Conservation (phyloP, 2,888 invertebrate species). For the Trimorus sp. region DNA sequence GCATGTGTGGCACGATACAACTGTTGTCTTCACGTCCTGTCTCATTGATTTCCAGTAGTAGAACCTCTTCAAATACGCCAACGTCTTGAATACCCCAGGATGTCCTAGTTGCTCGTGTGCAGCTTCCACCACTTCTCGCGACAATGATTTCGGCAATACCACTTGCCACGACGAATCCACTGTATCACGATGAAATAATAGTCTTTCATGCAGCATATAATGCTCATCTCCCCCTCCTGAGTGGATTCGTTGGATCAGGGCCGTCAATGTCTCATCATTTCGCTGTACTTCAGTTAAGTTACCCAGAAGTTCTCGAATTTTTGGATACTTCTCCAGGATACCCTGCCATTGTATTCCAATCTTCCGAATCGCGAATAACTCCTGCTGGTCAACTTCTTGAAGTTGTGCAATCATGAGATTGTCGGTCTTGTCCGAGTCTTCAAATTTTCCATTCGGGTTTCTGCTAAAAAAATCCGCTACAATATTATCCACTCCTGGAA, state of each 20-base stretch:
- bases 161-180: not conserved
- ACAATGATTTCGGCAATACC: not conserved
- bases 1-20: conserved; percentile 19
- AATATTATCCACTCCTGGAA: not conserved
- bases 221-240: not conserved
- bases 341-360: not conserved
- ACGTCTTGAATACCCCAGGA: conserved; percentile 31
- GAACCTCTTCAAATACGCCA: conserved; percentile 20
- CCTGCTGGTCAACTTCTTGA: not conserved
- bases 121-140: not conserved
- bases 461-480: conserved; percentile 8
- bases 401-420: not conserved
- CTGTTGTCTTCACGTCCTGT: not conserved
- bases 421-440: not conserved
- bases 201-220: not conserved
- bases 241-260: not conserved
- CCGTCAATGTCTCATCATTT: not conserved
- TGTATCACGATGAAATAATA: not conserved
- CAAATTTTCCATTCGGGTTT: conserved; percentile 12
- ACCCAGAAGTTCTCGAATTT: not conserved
- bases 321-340: not conserved
- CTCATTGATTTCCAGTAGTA: conserved; percentile 22
- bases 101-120: conserved; percentile 28
- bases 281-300: not conserved
- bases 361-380: not conserved